These are phyloP conservation scores for Sesia bembeciformis DNA, from an alignment of 2,888 invertebrate species.

Conservation along the genomic window DNA sequence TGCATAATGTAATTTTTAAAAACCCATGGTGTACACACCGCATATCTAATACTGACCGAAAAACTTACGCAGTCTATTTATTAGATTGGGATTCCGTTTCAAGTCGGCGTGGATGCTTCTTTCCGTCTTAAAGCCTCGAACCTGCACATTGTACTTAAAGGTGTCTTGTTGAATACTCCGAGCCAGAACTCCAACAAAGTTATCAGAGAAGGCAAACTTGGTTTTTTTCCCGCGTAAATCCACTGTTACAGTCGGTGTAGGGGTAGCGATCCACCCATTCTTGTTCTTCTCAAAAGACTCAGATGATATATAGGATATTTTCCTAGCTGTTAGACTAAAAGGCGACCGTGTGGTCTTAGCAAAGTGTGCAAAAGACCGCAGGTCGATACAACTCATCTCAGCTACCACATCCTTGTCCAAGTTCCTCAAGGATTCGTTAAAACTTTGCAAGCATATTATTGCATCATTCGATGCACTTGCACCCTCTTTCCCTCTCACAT, in stretches of 20 bases:
- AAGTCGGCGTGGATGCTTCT: constrained; percentile 80
- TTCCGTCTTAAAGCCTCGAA: constrained; percentile 87
- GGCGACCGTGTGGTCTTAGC: constrained; percentile 20
- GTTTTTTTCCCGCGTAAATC: constrained; percentile 29
- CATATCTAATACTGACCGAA: constrained; percentile 41
- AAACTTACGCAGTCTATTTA: constrained; percentile 78
- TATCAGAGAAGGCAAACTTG: constrained; percentile 33
- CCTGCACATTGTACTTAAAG: constrained; percentile 64
- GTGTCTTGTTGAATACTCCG: constrained; percentile 23
- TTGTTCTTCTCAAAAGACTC: constrained; percentile 58
- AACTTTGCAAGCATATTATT: constrained; percentile 52
- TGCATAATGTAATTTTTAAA: too few species aligned
- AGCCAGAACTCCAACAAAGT: constrained; percentile 38
- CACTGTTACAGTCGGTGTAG: constrained; percentile 30
- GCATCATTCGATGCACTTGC: constrained; percentile 33
- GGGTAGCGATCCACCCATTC: constrained; percentile 39
- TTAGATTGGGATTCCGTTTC: constrained; percentile 80
- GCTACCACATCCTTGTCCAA: constrained; percentile 58
- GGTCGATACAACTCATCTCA: constrained; percentile 47
- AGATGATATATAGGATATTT: constrained; percentile 50
- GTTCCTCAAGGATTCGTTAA: constrained; percentile 50
- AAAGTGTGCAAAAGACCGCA: constrained; percentile 31
- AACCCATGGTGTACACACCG: too few species aligned
- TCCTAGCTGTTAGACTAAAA: constrained; percentile 23
- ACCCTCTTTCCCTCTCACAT: constrained; percentile 47